phyloP scores from a whole-genome alignment of 2,888 invertebrate genomes.

The Amphimallon solstitiale region DNA sequence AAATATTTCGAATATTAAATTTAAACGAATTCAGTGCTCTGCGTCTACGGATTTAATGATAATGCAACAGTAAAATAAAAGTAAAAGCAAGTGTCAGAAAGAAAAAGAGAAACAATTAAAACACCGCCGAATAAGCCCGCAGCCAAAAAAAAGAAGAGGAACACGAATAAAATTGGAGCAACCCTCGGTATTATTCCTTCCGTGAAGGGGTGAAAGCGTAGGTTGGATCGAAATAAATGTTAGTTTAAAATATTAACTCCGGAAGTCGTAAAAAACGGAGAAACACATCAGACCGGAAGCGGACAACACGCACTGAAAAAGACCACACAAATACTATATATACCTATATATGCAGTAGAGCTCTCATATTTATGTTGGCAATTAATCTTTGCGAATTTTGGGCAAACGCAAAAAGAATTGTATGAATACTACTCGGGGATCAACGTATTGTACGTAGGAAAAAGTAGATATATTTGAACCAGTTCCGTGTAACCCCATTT shows the following conservation, averaged over 20 bases:
- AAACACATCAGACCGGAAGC: constrained; percentile 16
- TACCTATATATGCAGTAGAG: neutral
- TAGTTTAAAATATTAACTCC: constrained; percentile 33
- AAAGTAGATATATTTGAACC: no score
- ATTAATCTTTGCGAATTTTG: neutral
- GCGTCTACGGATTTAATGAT: no score
- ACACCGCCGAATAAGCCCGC: neutral
- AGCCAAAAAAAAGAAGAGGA: neutral
- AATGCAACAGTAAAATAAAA: no score
- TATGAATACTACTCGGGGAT: no score
- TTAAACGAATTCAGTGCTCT: no score
- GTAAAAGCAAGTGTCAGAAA: no score
- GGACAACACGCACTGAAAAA: constrained; percentile 8
- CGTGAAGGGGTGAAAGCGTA: neutral
- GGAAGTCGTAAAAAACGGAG: constrained; percentile 14
- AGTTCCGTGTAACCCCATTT: no score
- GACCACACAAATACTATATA: neutral
- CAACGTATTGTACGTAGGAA: no score
- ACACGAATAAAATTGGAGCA: constrained; percentile 8
- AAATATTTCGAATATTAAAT: no score
- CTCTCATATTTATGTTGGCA: neutral
- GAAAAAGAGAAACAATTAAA: neutral
- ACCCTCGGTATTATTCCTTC: constrained; percentile 12
- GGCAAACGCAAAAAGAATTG: no score
- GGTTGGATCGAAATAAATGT: constrained; percentile 20